These are phyloP conservation scores for Hartigia nigra DNA, from an alignment of 2,888 invertebrate species.

Conservation along the genomic window DNA sequence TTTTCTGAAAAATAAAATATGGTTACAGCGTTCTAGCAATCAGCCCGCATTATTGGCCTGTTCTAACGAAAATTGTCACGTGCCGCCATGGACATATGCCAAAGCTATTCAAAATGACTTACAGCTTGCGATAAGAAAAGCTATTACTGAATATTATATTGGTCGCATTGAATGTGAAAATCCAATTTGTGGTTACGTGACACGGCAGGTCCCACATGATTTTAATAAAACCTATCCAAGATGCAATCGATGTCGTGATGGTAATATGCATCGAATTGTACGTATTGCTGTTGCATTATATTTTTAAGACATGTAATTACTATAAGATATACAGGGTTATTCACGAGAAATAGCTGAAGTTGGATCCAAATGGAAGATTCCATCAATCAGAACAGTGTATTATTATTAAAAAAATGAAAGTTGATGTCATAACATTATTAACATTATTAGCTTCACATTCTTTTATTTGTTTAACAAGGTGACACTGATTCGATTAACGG, in stretches of 20 bases:
- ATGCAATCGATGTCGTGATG: slow-evolving; percentile 81
- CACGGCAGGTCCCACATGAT: slow-evolving; percentile 72
- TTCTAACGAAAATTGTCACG: slow-evolving; percentile 76
- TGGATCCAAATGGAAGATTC: too few relatives aligned
- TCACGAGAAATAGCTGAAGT: too few relatives aligned
- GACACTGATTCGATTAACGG: too few relatives aligned
- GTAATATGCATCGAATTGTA: slow-evolving; percentile 76
- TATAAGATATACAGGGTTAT: too few relatives aligned
- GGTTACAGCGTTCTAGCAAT: slow-evolving; percentile 57
- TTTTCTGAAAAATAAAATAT: slow-evolving; percentile 43
- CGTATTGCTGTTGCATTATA: slow-evolving; percentile 33
- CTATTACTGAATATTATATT: slow-evolving; percentile 80
- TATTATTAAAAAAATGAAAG: too few relatives aligned
- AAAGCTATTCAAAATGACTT: slow-evolving; percentile 80
- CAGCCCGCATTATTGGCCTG: slow-evolving; percentile 76
- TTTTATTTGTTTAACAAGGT: too few relatives aligned
- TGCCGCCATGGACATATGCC: slow-evolving; percentile 75
- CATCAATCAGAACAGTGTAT: too few relatives aligned
- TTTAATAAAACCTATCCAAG: slow-evolving; percentile 73
- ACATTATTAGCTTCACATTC: too few relatives aligned
- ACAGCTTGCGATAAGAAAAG: slow-evolving; percentile 74
- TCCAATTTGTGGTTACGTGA: slow-evolving; percentile 82
- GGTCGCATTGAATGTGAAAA: slow-evolving; percentile 91
- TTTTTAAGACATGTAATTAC: not conserved
- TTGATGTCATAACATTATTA: too few relatives aligned